Evolutionary conservation across 2,797 vertebrate species (phyloP), one percentile per base, ranked within the genome.

Genomic region (Sebastes alutus): DNA sequence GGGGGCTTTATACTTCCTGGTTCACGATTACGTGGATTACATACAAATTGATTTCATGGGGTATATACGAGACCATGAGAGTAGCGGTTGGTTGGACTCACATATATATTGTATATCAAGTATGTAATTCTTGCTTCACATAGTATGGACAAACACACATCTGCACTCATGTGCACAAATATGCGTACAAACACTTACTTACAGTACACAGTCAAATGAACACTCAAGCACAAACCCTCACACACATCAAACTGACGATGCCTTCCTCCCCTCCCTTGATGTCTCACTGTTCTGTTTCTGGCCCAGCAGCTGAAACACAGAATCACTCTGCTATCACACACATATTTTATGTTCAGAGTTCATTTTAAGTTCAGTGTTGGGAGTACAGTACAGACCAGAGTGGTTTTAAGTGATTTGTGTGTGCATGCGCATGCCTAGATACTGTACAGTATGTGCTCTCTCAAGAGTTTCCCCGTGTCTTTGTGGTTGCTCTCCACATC

Each of bases 361-460:
- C 84, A 90, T 81, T 77, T 85, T 20, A 80, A 92, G 87, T 91
- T 93, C 90, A 93, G 23, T 32, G 54, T 75, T 20, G 73, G 77
- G 82, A 86, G 58, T 73, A 73, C 16, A 71, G 55, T 52, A 27
- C 65, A 78, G 60, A 78, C 29, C 69, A 29, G 42, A 55, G 66
- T 65, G 67, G 58, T 76, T 81, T 74, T 32, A 82, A 67, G 78
- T 65, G 55, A 65, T 54, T 12, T 70, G 18, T 29, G 35, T 70
- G 55, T 62, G 35, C 49, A 38, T 38, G 22, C 23, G 35, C 61
- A 33, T 32, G 23, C 16, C 25, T 72, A 33, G 52, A 63, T 75
- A 60, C 20, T 68, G 63, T 42, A 63, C 12, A 16, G 22, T 49
- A 25, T 46, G 18, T 67, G 27, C 46, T 42, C 4, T 58, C 14